Conservation (phyloP, 2,888 invertebrate species). For the Idaea aversata region DNA sequence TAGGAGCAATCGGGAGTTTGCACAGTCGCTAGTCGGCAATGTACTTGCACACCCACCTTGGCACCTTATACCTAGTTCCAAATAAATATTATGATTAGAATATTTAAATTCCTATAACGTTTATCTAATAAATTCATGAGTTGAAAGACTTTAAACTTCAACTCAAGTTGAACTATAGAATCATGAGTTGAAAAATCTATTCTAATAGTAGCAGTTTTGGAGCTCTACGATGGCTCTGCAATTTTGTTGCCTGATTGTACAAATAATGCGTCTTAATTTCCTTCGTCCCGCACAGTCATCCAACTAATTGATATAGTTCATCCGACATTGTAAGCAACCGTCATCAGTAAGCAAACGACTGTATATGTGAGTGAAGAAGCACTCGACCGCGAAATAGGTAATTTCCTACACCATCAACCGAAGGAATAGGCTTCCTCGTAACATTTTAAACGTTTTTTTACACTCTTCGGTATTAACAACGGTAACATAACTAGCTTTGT, state of each 20-base stretch:
- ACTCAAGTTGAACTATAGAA: too few species aligned
- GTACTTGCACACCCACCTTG: too few species aligned
- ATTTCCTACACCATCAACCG: slow-evolving; percentile 51
- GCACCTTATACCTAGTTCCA: too few species aligned
- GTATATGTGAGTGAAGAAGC: slow-evolving; percentile 43
- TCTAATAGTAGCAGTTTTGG: too few species aligned
- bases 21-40: too few species aligned
- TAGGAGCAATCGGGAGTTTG: too few species aligned
- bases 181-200: too few species aligned
- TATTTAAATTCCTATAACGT: too few species aligned
- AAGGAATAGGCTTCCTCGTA: slow-evolving; percentile 37
- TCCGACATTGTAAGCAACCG: slow-evolving; percentile 34
- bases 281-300: slow-evolving; percentile 17
- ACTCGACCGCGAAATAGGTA: slow-evolving; percentile 56
- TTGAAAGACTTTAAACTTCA: too few species aligned
- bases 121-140: too few species aligned
- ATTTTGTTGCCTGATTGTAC: background rate
- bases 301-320: slow-evolving; percentile 29
- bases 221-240: too few species aligned
- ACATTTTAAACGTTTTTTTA: slow-evolving; percentile 41
- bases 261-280: background rate
- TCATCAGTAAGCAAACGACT: slow-evolving; percentile 36
- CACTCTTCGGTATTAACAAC: slow-evolving; percentile 28
- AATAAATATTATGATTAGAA: too few species aligned
- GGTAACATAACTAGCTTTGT: background rate